phyloP scores from a whole-genome alignment of 1,140 invertebrate genomes.

The Drosophila hydei region DNA sequence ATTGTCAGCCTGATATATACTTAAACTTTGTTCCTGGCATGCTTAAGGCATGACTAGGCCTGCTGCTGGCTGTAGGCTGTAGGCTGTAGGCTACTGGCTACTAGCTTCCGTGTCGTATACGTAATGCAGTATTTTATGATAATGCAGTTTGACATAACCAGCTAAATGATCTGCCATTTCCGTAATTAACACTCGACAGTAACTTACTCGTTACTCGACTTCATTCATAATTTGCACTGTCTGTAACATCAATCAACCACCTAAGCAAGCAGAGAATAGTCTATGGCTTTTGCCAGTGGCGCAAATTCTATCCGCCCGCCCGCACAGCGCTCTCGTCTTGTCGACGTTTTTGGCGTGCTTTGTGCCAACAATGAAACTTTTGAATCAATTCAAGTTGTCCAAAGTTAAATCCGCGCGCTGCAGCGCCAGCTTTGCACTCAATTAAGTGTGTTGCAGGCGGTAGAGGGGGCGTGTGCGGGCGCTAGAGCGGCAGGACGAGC shows the following conservation, averaged over 20 bases:
- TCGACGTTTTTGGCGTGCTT: conserved; percentile 26
- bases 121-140: conserved; percentile 9
- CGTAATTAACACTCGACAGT: conserved; percentile 12
- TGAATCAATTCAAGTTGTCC: conserved; percentile 81
- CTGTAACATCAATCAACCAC: conserved; percentile 29
- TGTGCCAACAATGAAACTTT: conserved; percentile 76
- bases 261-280: conserved; percentile 6
- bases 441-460: conserved; percentile 65
- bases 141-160: conserved; percentile 2
- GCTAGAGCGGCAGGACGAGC: too few species aligned
- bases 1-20: conserved; percentile 73
- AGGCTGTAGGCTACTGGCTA: too few species aligned
- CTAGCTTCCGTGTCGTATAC: conserved; percentile 13
- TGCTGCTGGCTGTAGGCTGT: conserved; percentile 3
- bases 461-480: not conserved
- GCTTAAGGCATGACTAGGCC: conserved; percentile 3
- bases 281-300: conserved; percentile 54
- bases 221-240: conserved; percentile 10
- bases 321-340: not conserved
- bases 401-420: conserved; percentile 74
- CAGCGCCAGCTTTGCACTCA: conserved; percentile 77
- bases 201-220: not conserved
- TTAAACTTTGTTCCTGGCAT: conserved; percentile 48
- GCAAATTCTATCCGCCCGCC: conserved; percentile 9
- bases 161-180: not conserved